phyloP scores from a whole-genome alignment of 1,140 invertebrate species.

The Drosophila nigromelanica region DNA sequence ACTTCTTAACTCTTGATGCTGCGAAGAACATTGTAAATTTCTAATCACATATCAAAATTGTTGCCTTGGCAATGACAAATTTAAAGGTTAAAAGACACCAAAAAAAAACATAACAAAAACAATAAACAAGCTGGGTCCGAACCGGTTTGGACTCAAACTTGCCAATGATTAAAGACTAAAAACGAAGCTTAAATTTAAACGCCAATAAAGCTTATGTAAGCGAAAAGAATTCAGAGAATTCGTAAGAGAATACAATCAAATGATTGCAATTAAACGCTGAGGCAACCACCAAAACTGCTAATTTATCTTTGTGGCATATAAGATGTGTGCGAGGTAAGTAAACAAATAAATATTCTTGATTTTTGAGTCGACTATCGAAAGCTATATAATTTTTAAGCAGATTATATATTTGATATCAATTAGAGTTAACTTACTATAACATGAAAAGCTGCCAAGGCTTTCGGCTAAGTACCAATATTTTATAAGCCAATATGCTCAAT shows the following conservation, averaged over 20 bases:
- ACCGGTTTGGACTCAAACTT: slow-evolving; percentile 55
- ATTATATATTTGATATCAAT: no score
- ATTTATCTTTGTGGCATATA: slow-evolving; percentile 3
- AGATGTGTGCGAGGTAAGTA: no score
- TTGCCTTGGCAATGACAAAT: slow-evolving; percentile 39
- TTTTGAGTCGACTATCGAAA: no score
- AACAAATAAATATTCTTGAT: no score
- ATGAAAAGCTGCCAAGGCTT: no score
- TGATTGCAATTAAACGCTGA: slow-evolving; percentile 58
- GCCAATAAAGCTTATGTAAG: slow-evolving; percentile 24
- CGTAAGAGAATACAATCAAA: slow-evolving; percentile 37
- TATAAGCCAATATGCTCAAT: no score
- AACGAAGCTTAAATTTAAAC: slow-evolving; percentile 58
- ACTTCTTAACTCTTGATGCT: neutral
- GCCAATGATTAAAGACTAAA: slow-evolving; percentile 34
- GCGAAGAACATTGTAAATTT: neutral
- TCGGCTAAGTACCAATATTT: no score
- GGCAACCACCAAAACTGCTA: slow-evolving; percentile 27
- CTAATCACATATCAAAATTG: slow-evolving; percentile 16
- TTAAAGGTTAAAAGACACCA: slow-evolving; percentile 27
- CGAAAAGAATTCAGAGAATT: slow-evolving; percentile 41
- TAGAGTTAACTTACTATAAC: no score
- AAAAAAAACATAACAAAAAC: slow-evolving; percentile 28
- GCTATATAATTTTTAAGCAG: no score
- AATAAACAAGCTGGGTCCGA: slow-evolving; percentile 38